These are phyloP conservation scores for Ciconia nigra DNA, from an alignment of 2,797 vertebrate species.

Conservation along the genomic window DNA sequence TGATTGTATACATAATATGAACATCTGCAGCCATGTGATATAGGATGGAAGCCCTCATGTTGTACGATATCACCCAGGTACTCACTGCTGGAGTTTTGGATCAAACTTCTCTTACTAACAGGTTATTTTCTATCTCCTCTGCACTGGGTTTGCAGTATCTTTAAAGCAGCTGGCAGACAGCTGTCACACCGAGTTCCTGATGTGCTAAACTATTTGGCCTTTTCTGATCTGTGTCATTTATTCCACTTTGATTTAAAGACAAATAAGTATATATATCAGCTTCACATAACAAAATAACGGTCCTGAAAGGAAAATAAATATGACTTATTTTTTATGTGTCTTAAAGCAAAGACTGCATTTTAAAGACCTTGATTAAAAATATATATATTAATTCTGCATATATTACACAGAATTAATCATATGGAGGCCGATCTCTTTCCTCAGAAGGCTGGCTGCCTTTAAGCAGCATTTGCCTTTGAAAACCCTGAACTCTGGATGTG, in stretches of 20 bases:
- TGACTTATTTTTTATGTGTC: accelerated
- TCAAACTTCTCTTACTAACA: not conserved
- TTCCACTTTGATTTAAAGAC: not conserved
- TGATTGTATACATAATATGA: constrained; percentile 27
- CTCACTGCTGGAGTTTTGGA: not conserved
- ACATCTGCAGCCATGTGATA: constrained; percentile 43
- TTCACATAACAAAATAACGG: not conserved
- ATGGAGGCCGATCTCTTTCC: not conserved
- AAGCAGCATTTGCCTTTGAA: constrained; percentile 60
- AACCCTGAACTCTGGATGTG: constrained; percentile 36
- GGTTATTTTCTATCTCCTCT: not conserved
- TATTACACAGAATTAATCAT: not conserved
- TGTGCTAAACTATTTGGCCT: not conserved
- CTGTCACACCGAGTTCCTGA: not conserved
- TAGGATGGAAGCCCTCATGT: not conserved
- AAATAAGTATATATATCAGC: not conserved
- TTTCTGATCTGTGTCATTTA: not conserved
- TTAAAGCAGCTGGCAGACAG: not conserved
- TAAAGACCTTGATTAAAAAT: not conserved
- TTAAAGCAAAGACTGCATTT: constrained; percentile 11
- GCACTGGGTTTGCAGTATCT: not conserved
- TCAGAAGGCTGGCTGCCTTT: constrained; percentile 25
- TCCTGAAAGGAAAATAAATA: not conserved
- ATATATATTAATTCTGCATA: not conserved
- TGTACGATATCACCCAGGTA: not conserved